A percentile compares a stretch with the other conserved stretches of the same genome.
Evolutionary conservation across 2,797 vertebrate species (phyloP).

Genomic region (Acrossocheilus wenchowensis): DNA sequence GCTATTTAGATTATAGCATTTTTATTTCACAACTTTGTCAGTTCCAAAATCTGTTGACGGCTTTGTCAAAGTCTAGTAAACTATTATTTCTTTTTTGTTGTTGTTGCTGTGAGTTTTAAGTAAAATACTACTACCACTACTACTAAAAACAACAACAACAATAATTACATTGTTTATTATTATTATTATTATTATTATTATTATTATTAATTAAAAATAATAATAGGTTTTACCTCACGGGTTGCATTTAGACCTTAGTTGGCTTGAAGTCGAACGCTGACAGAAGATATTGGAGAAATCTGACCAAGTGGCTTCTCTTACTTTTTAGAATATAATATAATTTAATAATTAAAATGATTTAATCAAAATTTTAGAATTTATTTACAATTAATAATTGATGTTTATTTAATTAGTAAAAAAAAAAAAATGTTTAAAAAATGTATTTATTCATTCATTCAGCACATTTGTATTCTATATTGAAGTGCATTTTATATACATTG

Average conservation of each 20-base stretch:
- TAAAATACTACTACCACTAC: neutral
- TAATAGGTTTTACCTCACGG: neutral
- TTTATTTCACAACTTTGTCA: neutral
- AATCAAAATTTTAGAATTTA: neutral
- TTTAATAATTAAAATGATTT: no score
- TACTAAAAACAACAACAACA: neutral
- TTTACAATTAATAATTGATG: neutral
- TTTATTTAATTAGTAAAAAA: no score
- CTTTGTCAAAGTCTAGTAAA: neutral
- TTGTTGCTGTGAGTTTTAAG: neutral
- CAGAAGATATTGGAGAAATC: slow-evolving; percentile 30
- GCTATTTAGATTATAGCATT: neutral
- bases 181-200: no score
- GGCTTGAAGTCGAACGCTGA: slow-evolving; percentile 23
- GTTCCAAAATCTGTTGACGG: neutral
- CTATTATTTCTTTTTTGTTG: no score
- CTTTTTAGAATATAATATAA: neutral
- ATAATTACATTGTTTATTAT: neutral
- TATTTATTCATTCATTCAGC: neutral
- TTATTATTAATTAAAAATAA: no score
- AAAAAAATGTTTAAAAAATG: no score
- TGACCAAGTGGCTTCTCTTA: slow-evolving; percentile 27
- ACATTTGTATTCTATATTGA: neutral
- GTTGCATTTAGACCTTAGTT: slow-evolving; percentile 30
- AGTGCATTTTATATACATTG: neutral